Conservation (phyloP, 2,113 vertebrate species). For the Amphiprion percula region DNA sequence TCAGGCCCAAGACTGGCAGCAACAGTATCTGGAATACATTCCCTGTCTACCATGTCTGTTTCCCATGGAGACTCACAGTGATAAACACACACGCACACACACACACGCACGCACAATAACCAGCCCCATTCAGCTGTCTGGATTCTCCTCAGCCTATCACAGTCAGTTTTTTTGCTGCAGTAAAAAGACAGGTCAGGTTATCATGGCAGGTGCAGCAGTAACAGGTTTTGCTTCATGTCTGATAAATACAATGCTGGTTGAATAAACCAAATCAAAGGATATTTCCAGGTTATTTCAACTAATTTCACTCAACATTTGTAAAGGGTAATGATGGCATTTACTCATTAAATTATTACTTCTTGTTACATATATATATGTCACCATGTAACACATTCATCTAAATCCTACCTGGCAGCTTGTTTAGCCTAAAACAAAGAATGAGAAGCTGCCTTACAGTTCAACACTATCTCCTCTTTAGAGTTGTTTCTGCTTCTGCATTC, state of each 20-base stretch:
- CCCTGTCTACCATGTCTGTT: conserved; percentile 58
- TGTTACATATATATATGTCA: too few species aligned
- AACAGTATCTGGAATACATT: conserved; percentile 65
- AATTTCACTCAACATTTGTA: too few species aligned
- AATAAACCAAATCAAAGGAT: not conserved
- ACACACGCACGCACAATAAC: conserved; percentile 24
- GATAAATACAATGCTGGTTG: too few species aligned
- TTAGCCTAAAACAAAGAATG: too few species aligned
- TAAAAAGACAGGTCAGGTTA: conserved; percentile 17
- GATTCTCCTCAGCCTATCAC: conserved; percentile 15
- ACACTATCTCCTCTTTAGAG: too few species aligned
- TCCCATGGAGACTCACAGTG: conserved; percentile 56
- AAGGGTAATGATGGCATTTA: too few species aligned
- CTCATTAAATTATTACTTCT: too few species aligned
- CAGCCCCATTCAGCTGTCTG: conserved; percentile 20
- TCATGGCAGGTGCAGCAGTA: not conserved
- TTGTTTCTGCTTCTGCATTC: too few species aligned
- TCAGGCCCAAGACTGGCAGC: conserved; percentile 56
- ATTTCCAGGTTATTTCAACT: too few species aligned
- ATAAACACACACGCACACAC: conserved; percentile 39
- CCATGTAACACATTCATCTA: too few species aligned
- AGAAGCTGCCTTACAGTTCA: too few species aligned
- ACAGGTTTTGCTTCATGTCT: not conserved
- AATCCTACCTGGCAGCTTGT: too few species aligned
- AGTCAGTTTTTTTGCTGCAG: conserved; percentile 12